Evolutionary conservation across 2,797 vertebrate species (phyloP).

Genomic region (Gymnoscopelus braueri): DNA sequence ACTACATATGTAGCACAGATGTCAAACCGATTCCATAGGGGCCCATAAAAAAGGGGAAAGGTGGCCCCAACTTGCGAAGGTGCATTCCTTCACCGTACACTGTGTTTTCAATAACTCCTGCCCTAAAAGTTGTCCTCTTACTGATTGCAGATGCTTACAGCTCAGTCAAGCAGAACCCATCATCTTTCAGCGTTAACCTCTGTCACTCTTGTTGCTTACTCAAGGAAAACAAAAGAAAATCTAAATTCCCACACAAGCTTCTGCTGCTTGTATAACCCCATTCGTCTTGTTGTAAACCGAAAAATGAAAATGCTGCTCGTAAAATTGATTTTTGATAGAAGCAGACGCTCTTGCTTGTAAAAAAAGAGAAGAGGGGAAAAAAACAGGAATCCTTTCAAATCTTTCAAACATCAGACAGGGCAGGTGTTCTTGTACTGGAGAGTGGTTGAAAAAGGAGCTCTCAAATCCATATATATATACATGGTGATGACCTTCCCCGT

Average conservation of each 20-base stretch:
- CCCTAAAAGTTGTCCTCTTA: slow-evolving; percentile 13
- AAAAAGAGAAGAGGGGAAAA: neutral
- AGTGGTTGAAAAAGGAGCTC: slow-evolving; percentile 32
- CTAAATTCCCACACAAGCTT: slow-evolving; percentile 36
- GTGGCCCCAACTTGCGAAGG: slow-evolving; percentile 31
- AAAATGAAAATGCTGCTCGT: slow-evolving; percentile 41
- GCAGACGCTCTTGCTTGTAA: slow-evolving; percentile 24
- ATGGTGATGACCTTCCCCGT: slow-evolving; percentile 36
- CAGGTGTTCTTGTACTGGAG: slow-evolving; percentile 54
- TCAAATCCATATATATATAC: slow-evolving; percentile 15
- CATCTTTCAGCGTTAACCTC: slow-evolving; percentile 20
- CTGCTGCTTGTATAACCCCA: slow-evolving; percentile 3
- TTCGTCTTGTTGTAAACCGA: slow-evolving; percentile 27
- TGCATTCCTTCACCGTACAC: slow-evolving; percentile 61
- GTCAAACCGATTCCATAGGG: slow-evolving; percentile 55
- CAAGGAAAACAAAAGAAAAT: slow-evolving; percentile 30
- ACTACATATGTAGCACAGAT: slow-evolving; percentile 72
- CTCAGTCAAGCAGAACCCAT: slow-evolving; percentile 35
- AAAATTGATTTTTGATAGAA: slow-evolving; percentile 54
- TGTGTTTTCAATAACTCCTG: slow-evolving; percentile 42
- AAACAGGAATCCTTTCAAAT: too few relatives aligned
- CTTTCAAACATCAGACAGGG: slow-evolving; percentile 32
- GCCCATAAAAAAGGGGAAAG: slow-evolving; percentile 22
- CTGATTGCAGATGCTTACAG: neutral
- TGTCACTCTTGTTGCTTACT: slow-evolving; percentile 17